Conservation (phyloP, 2,797 vertebrate genomes). For the Acipenser oxyrinchus region DNA sequence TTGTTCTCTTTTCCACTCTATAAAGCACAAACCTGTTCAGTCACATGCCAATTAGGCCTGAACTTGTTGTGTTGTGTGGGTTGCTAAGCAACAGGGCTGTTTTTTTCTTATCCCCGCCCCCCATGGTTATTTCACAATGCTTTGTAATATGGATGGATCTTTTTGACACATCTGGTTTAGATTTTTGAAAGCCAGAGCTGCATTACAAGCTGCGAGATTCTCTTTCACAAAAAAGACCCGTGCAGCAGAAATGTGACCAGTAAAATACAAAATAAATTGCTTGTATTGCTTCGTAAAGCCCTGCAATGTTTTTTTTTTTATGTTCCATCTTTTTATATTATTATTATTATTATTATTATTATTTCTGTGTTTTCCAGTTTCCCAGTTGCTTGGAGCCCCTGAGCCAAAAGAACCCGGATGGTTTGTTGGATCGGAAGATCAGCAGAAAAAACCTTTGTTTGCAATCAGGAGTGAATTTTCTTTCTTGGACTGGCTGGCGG, state of each 20-base stretch:
- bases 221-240: slow-evolving; percentile 36
- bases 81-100: slow-evolving; percentile 79
- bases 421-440: background rate
- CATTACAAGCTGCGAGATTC: slow-evolving; percentile 54
- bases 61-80: slow-evolving; percentile 80
- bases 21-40: slow-evolving; percentile 52
- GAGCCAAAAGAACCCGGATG: slow-evolving; percentile 6
- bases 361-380: slow-evolving; percentile 24
- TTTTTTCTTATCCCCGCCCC: slow-evolving; percentile 91
- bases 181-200: slow-evolving; percentile 68
- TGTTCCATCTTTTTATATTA: slow-evolving; percentile 17
- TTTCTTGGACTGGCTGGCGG: background rate
- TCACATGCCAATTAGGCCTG: slow-evolving; percentile 57
- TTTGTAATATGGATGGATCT: slow-evolving; percentile 58
- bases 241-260: slow-evolving; percentile 41
- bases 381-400: slow-evolving; percentile 12
- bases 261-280: slow-evolving; percentile 19
- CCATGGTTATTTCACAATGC: slow-evolving; percentile 74
- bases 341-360: too few species aligned
- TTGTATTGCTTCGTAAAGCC: slow-evolving; percentile 36
- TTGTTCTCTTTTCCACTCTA: background rate
- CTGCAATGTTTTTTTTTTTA: slow-evolving; percentile 33
- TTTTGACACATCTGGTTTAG: slow-evolving; percentile 83
- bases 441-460: too few species aligned
- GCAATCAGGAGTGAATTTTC: background rate